Evolutionary conservation across 1,140 invertebrate genomes (phyloP).

Genomic region (Zophobas atratus): DNA sequence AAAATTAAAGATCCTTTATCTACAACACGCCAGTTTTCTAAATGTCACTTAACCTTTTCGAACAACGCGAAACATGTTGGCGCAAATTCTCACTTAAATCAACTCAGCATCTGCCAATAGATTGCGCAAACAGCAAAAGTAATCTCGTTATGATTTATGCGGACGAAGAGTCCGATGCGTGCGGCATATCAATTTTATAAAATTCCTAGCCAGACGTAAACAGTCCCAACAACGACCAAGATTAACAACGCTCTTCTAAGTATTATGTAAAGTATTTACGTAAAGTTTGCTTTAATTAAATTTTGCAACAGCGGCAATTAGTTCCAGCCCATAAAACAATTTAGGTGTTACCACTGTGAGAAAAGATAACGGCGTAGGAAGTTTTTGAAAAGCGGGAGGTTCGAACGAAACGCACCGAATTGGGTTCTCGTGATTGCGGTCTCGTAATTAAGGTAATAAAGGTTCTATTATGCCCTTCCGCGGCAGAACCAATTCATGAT

Average conservation of each 20-base stretch:
- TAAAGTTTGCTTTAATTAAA: constrained; percentile 40
- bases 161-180: constrained; percentile 11
- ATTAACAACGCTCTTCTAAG: constrained; percentile 11
- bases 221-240: constrained; percentile 8
- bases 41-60: too few species aligned
- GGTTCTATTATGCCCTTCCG: constrained; percentile 24
- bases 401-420: too few species aligned
- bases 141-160: constrained; percentile 14
- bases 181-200: constrained; percentile 29
- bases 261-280: constrained; percentile 29
- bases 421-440: neutral
- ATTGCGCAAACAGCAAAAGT: constrained; percentile 1
- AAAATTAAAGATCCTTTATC: too few species aligned
- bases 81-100: too few species aligned
- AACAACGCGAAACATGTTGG: too few species aligned
- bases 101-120: constrained; percentile 1
- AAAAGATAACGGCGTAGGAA: constrained; percentile 23
- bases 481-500: constrained; percentile 28
- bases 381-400: neutral
- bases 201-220: constrained; percentile 25
- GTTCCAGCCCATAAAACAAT: constrained; percentile 34
- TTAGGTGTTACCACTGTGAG: constrained; percentile 38
- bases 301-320: constrained; percentile 28
- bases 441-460: constrained; percentile 37
- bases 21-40: too few species aligned